Conservation (phyloP, 2,113 vertebrate genomes). For the Ailuropoda melanoleuca region DNA sequence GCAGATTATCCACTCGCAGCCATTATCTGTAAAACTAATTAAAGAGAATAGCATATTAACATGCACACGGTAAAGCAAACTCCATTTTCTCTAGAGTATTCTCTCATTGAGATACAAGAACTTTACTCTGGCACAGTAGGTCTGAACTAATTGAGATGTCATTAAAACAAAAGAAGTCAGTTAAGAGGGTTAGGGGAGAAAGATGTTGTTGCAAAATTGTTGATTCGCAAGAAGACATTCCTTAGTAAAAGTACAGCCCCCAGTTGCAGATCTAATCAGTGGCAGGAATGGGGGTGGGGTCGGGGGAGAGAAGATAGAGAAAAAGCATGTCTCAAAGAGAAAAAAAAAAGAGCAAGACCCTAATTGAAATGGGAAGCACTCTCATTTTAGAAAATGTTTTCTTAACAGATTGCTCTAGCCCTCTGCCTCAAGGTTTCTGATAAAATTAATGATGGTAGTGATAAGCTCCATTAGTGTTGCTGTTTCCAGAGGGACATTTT, state of each 20-base stretch:
- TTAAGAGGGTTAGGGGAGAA: conserved; percentile 41
- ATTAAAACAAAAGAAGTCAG: conserved; percentile 68
- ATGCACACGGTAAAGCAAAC: conserved; percentile 40
- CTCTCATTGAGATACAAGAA: conserved; percentile 57
- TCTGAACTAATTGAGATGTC: conserved; percentile 82
- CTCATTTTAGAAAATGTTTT: conserved; percentile 91
- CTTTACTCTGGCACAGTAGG: conserved; percentile 55
- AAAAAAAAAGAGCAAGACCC: conserved; percentile 30
- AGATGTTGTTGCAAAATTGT: conserved; percentile 39
- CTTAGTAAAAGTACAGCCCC: conserved; percentile 61
- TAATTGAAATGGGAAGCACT: conserved; percentile 88
- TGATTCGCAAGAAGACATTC: neutral
- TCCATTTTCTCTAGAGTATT: conserved; percentile 62
- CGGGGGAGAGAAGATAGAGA: neutral
- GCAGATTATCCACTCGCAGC: neutral
- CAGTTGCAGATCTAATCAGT: conserved; percentile 3
- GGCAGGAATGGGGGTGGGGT: neutral
- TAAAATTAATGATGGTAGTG: conserved; percentile 91
- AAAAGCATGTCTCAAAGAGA: conserved; percentile 42
- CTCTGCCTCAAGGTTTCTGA: conserved; percentile 84
- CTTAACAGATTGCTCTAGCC: conserved; percentile 85
- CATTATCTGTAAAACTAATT: conserved; percentile 62
- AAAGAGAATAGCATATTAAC: conserved; percentile 68
- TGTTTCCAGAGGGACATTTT: conserved; percentile 87
- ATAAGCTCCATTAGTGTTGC: conserved; percentile 88